Percentiles rank a stretch among this genome's conserved stretches.
Evolutionary conservation across 2,113 vertebrate species (phyloP).

Genomic region (Pao palembangensis): DNA sequence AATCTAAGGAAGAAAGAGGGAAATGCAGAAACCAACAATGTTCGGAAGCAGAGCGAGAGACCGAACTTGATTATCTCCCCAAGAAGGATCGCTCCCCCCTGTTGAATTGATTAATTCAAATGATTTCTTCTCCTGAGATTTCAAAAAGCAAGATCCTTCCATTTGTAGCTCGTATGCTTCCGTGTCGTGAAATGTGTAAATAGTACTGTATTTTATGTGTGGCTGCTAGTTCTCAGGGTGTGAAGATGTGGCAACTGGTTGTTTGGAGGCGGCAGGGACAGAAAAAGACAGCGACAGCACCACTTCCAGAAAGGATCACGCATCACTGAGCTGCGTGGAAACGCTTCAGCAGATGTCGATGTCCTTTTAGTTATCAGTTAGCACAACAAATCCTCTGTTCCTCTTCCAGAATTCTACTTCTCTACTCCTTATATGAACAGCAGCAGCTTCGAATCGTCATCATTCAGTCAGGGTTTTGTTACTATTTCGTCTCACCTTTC

Average conservation of each 20-base stretch:
- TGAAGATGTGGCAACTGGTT: neutral
- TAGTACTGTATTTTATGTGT: too few relatives aligned
- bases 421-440: slow-evolving; percentile 31
- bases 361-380: slow-evolving; percentile 12
- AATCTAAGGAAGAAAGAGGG: neutral
- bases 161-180: too few relatives aligned
- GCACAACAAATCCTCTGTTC: slow-evolving; percentile 30
- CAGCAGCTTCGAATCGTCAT: slow-evolving; percentile 5
- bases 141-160: too few relatives aligned
- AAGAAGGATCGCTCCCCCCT: too few relatives aligned
- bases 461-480: neutral
- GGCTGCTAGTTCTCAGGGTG: too few relatives aligned
- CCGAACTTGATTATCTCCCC: too few relatives aligned
- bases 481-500: neutral
- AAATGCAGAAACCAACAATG: neutral
- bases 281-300: neutral
- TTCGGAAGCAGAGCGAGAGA: too few relatives aligned
- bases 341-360: slow-evolving; percentile 13
- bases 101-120: too few relatives aligned
- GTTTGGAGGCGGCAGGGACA: neutral
- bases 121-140: too few relatives aligned
- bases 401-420: slow-evolving; percentile 26
- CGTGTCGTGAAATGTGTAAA: too few relatives aligned
- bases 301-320: neutral
- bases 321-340: slow-evolving; percentile 15